Percentiles rank a stretch among this genome's conserved stretches.
These are phyloP conservation scores for Sigmodon hispidus DNA, from an alignment of 2,113 vertebrate genomes.

Conservation along the genomic window DNA sequence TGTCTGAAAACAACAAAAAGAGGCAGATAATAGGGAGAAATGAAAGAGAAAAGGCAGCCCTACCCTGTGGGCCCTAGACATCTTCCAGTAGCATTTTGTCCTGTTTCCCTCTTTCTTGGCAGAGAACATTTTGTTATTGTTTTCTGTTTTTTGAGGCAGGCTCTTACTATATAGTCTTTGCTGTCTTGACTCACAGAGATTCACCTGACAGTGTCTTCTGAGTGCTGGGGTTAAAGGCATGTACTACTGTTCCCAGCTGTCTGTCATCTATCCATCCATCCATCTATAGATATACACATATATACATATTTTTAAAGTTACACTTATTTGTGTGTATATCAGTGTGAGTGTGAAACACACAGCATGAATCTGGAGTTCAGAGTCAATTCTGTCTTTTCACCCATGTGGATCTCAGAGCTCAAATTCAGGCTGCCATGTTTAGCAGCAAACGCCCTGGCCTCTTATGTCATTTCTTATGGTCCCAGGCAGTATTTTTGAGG, in stretches of 20 bases:
- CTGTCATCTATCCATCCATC: no score
- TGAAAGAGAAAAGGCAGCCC: neutral
- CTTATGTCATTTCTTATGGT: neutral
- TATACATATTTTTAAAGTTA: neutral
- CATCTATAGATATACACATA: no score
- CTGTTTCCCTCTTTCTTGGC: neutral
- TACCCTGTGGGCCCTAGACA: fast-evolving
- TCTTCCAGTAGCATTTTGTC: neutral
- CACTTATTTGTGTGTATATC: neutral
- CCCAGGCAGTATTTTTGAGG: neutral
- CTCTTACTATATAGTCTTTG: neutral
- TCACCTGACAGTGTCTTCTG: neutral
- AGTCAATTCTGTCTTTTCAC: neutral
- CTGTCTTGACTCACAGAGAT: neutral
- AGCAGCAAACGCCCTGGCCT: neutral
- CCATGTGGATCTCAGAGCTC: neutral
- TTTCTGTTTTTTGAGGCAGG: neutral
- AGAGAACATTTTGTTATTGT: neutral
- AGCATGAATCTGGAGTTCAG: neutral
- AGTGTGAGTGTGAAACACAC: neutral
- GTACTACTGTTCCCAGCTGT: neutral
- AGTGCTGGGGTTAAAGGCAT: neutral
- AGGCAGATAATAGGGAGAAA: neutral
- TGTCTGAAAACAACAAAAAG: neutral
- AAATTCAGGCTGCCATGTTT: neutral